Base-by-base conservation (phyloP, 2,797 vertebrate genomes). In the Momotus momota region DNA sequence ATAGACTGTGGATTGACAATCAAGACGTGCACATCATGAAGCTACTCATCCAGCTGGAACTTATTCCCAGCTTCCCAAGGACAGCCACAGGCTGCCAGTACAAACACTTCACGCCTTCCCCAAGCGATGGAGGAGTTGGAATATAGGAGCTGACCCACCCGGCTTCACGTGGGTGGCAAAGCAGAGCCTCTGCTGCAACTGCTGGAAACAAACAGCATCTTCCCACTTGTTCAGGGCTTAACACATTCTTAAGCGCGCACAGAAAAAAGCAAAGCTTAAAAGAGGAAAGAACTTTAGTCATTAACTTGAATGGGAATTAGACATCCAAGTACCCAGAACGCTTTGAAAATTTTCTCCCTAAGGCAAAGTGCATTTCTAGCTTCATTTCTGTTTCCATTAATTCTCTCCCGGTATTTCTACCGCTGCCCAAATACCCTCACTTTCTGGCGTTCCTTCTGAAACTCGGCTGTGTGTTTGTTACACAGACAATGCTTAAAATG, bases 401-500 rank as follows among this genome's bases (percentile, higher is more conserved):
- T 81, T 88, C 77, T 66, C 66, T 75, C 55, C 46, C 0, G 0
- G 88, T 86, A 70, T 81, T 95, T 86, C 72, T 77, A 92, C 67
- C 1, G 0, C 61, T 82, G 65, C 55, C 91, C 82, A 87, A 89
- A 90, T 38, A 81, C 55, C 41, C 58, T 89, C 81, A 58, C 40
- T 61, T 74, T 67, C 75, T 54, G 0, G 46, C 52, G 67, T 90
- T 90, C 72, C 74, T 92, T 66, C 62, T 86, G 82, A 72, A 94
- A 69, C 52, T 67, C 5, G 0, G 49, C 64, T 86, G 54, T 79
- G 26, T 51, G 91, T 75, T 83, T 65, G 29, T 91, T 95, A 87
- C 54, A n/a, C 69, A 66, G 82, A 88, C 87, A 91, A 91, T 62
- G 73, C 89, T 96, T 91, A 90, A 86, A 91, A 96, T 85, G 94